Percentiles rank a stretch among this genome's conserved stretches.
Evolutionary conservation across 2,797 vertebrate species (phyloP).

Genomic region (Mormyrus proboscirostris): DNA sequence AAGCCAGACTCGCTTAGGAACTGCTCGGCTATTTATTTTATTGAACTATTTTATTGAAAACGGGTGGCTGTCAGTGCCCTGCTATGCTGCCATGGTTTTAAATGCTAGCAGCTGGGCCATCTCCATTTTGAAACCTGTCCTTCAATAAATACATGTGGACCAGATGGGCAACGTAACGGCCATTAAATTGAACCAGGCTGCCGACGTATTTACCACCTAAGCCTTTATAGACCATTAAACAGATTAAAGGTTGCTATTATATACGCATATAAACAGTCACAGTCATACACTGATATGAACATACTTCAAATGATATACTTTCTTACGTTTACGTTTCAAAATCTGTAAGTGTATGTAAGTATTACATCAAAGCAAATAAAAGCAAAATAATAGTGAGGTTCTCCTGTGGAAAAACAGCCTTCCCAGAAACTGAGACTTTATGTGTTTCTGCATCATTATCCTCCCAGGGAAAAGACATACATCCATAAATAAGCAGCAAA

Average conservation of each 20-base stretch:
- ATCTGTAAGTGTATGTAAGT: neutral
- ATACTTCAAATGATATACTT: neutral
- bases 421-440: neutral
- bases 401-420: slow-evolving; percentile 27
- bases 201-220: slow-evolving; percentile 36
- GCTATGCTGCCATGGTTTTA: slow-evolving; percentile 32
- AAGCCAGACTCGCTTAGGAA: neutral
- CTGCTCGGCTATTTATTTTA: neutral
- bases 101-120: slow-evolving; percentile 55
- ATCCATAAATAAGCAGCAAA: slow-evolving; percentile 59
- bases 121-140: slow-evolving; percentile 53
- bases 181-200: slow-evolving; percentile 52
- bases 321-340: neutral
- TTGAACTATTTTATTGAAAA: slow-evolving; percentile 8
- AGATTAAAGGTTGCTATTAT: neutral
- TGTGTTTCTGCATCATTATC: neutral
- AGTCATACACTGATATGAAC: neutral
- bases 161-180: slow-evolving; percentile 55
- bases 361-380: neutral
- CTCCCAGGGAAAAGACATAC: slow-evolving; percentile 33
- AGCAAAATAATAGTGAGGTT: slow-evolving; percentile 21
- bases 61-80: neutral
- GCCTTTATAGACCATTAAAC: slow-evolving; percentile 51
- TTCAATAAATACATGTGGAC: slow-evolving; percentile 45
- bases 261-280: slow-evolving; percentile 3